A percentile compares a stretch with the other conserved stretches of the same genome.
Evolutionary conservation across 2,888 invertebrate genomes (phyloP).

Genomic region (Strigamia maritima): DNA sequence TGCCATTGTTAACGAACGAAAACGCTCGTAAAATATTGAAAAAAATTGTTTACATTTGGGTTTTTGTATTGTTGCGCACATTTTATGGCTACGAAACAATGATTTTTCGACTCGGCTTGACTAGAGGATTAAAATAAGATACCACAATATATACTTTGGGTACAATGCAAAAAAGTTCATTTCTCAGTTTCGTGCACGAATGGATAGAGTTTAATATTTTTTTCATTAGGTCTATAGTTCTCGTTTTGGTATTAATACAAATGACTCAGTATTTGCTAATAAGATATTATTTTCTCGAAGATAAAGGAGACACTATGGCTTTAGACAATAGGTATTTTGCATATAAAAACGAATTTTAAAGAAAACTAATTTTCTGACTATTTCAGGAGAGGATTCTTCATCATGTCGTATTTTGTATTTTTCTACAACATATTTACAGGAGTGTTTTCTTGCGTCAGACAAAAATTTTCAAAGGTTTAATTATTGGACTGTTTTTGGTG

Average conservation of each 20-base stretch:
- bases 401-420: conserved; percentile 24
- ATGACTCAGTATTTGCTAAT: background rate
- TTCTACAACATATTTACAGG: conserved; percentile 28
- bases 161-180: too few species aligned
- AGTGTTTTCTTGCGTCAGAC: background rate
- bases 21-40: too few species aligned
- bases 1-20: too few species aligned
- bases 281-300: background rate
- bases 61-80: too few species aligned
- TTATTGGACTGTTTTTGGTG: background rate
- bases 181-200: too few species aligned
- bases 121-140: too few species aligned
- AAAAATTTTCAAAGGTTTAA: background rate
- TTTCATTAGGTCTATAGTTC: background rate
- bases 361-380: background rate
- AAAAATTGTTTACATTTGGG: too few species aligned
- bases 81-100: too few species aligned
- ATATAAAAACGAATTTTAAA: background rate
- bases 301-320: background rate
- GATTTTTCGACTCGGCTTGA: too few species aligned
- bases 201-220: background rate
- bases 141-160: too few species aligned
- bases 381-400: conserved; percentile 23
- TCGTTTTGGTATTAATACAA: background rate
- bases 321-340: background rate